phyloP scores from a whole-genome alignment of 1,140 invertebrate genomes.

The Colletes latitarsis region DNA sequence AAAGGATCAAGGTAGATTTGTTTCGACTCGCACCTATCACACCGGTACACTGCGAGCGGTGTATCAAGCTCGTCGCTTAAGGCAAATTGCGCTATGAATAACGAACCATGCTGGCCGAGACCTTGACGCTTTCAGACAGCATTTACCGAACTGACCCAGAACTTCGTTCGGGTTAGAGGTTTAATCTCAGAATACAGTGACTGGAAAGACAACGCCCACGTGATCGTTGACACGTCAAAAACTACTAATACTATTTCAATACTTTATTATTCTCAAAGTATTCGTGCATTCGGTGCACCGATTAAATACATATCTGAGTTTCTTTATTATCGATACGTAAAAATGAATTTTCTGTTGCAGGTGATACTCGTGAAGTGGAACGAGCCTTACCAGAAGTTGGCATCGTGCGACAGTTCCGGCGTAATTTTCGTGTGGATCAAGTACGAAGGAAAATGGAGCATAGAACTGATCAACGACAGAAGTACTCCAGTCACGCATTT shows the following conservation, averaged over 20 bases:
- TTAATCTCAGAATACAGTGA: not conserved
- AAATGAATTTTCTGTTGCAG: constrained; percentile 81
- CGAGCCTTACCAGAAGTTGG: constrained; percentile 98
- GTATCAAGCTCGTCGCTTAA: constrained; percentile 16
- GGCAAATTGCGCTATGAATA: constrained; percentile 39
- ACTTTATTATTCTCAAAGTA: too few species aligned
- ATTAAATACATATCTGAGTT: too few species aligned
- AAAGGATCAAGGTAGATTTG: not conserved
- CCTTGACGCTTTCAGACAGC: constrained; percentile 31
- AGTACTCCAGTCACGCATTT: constrained; percentile 98
- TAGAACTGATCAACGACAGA: constrained; percentile 98
- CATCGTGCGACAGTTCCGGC: constrained; percentile 98
- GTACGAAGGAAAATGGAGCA: constrained; percentile 99
- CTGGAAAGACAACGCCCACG: not conserved
- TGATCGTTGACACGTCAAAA: not conserved
- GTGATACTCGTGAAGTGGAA: constrained; percentile 99
- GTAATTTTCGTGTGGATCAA: constrained; percentile 99
- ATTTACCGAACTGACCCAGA: constrained; percentile 26
- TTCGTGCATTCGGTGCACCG: too few species aligned
- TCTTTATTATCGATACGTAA: too few species aligned
- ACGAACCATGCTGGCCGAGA: constrained; percentile 21
- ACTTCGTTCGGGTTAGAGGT: constrained; percentile 4
- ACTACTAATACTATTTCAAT: too few species aligned
- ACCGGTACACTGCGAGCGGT: not conserved
- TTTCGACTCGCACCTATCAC: not conserved